Evolutionary conservation across 2,888 invertebrate species (phyloP).

Genomic region (Caenorhabditis sp.): DNA sequence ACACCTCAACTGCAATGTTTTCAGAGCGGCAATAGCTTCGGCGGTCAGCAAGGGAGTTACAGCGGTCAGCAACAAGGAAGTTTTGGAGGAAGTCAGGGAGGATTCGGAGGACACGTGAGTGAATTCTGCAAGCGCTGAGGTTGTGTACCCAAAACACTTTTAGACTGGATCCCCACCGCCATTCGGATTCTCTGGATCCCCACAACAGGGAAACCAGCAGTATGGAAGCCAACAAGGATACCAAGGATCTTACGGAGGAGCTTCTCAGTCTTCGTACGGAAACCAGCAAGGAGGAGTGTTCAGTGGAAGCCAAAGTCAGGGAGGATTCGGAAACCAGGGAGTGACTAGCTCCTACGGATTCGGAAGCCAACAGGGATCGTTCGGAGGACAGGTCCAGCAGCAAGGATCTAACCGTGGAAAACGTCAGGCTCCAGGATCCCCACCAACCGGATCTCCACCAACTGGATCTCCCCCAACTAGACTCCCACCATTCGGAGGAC

Average conservation of each 20-base stretch:
- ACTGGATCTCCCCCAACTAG: slow-evolving; percentile 27
- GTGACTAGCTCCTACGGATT: background rate
- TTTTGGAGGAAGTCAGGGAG: slow-evolving; percentile 22
- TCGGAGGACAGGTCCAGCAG: background rate
- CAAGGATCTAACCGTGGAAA: slow-evolving; percentile 21
- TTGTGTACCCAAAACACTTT: background rate
- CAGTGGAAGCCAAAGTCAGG: background rate
- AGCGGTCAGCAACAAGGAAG: slow-evolving; percentile 38
- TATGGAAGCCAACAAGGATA: slow-evolving; percentile 13
- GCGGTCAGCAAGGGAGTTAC: slow-evolving; percentile 17
- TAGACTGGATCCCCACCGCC: slow-evolving; percentile 33
- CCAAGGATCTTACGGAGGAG: slow-evolving; percentile 16
- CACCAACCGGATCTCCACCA: slow-evolving; percentile 32
- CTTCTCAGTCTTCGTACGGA: background rate
- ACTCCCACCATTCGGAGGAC: slow-evolving; percentile 6
- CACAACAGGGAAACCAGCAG: slow-evolving; percentile 23
- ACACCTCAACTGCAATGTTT: background rate
- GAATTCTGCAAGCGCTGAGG: background rate
- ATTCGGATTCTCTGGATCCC: slow-evolving; percentile 34
- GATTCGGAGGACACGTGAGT: slow-evolving; percentile 16
- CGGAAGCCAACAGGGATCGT: slow-evolving; percentile 1
- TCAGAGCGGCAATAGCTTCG: slow-evolving; percentile 25
- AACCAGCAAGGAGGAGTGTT: slow-evolving; percentile 6
- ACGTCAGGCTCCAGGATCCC: slow-evolving; percentile 17
- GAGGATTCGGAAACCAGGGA: slow-evolving; percentile 4